These are phyloP conservation scores for Peribatodes rhomboidaria DNA, from an alignment of 2,888 invertebrate genomes.

Conservation along the genomic window DNA sequence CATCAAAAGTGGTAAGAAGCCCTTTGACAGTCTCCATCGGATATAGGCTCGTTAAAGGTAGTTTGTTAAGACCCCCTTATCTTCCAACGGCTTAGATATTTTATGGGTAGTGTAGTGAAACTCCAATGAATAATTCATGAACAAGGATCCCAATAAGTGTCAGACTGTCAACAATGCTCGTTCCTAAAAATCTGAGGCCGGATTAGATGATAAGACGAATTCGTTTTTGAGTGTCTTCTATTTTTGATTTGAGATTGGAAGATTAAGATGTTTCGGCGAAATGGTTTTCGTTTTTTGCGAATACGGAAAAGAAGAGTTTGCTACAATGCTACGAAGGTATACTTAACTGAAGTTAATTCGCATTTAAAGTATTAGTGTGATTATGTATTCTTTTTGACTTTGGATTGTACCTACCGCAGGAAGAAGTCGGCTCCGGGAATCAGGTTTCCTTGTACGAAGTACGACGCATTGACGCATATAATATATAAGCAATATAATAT, in stretches of 20 bases:
- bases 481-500: too few species aligned
- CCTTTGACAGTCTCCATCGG: slow-evolving; percentile 11
- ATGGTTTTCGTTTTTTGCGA: slow-evolving; percentile 1
- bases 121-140: slow-evolving; percentile 69
- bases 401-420: background rate
- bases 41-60: slow-evolving; percentile 22
- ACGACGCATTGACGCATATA: too few species aligned
- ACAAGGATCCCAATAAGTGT: slow-evolving; percentile 68
- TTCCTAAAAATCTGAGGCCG: slow-evolving; percentile 57
- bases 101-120: slow-evolving; percentile 47
- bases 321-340: background rate
- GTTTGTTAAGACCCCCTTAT: slow-evolving; percentile 30
- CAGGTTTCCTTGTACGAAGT: too few species aligned
- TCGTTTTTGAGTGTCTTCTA: slow-evolving; percentile 27
- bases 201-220: slow-evolving; percentile 47
- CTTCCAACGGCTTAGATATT: slow-evolving; percentile 34
- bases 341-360: background rate
- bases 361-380: background rate
- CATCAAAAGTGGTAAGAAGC: slow-evolving; percentile 25
- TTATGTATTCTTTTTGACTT: background rate
- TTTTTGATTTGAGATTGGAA: slow-evolving; percentile 1
- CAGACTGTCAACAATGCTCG: slow-evolving; percentile 64
- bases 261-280: slow-evolving; percentile 8
- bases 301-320: background rate
- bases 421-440: too few species aligned